Conservation (phyloP, 2,888 invertebrate genomes). For the Limnephilus auricula region DNA sequence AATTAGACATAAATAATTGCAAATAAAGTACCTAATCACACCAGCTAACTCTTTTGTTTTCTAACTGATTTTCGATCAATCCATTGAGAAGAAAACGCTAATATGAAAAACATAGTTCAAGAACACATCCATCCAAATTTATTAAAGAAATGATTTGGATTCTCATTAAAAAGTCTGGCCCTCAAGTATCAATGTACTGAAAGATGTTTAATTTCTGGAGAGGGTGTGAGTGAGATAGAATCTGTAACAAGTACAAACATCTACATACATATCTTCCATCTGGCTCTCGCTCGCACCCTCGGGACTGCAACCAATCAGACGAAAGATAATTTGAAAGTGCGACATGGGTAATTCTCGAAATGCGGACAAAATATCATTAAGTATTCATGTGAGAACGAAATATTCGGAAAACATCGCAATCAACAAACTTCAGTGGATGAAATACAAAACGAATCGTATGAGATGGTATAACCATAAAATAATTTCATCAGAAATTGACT, state of each 20-base stretch:
- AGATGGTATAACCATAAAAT: neutral
- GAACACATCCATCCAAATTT: neutral
- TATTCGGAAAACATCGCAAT: neutral
- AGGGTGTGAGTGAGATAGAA: slow-evolving; percentile 49
- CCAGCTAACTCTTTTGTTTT: no score
- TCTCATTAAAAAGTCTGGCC: slow-evolving; percentile 2
- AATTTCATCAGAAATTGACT: neutral
- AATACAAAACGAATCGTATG: neutral
- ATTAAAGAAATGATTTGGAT: neutral
- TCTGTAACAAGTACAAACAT: slow-evolving; percentile 41
- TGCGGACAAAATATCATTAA: slow-evolving; percentile 40
- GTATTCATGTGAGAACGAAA: slow-evolving; percentile 26
- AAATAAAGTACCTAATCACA: no score
- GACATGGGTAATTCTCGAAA: slow-evolving; percentile 47
- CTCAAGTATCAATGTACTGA: slow-evolving; percentile 53
- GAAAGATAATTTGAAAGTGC: slow-evolving; percentile 50
- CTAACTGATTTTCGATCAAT: no score
- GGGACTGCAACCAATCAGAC: slow-evolving; percentile 44
- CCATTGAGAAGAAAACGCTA: no score
- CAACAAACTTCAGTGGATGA: neutral
- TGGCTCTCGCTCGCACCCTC: slow-evolving; percentile 34
- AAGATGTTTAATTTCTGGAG: slow-evolving; percentile 56
- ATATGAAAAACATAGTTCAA: no score
- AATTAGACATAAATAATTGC: no score
- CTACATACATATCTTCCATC: slow-evolving; percentile 40